Percentiles rank a stretch among this genome's conserved stretches.
Conservation (phyloP, 1,140 invertebrate genomes). For the Tribolium castaneum region DNA sequence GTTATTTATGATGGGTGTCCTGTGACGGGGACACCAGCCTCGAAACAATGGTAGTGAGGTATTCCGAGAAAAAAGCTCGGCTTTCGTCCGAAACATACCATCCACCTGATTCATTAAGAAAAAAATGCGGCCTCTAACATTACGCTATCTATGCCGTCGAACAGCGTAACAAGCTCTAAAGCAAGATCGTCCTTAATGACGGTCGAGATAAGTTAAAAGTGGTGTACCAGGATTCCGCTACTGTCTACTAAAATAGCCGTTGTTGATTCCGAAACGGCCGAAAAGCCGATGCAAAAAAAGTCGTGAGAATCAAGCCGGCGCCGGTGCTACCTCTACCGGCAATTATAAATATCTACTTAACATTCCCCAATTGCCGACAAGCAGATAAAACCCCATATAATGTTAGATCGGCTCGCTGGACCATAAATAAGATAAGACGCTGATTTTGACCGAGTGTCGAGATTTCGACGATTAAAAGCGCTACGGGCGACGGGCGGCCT, state of each 20-base stretch:
- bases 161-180: constrained; percentile 52
- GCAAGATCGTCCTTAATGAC: constrained; percentile 60
- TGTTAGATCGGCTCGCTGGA: constrained; percentile 55
- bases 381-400: constrained; percentile 53
- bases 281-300: constrained; percentile 39
- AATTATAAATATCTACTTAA: constrained; percentile 60
- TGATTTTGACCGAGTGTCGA: constrained; percentile 60
- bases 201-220: constrained; percentile 60
- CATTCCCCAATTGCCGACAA: constrained; percentile 55
- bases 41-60: not conserved
- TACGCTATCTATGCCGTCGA: constrained; percentile 52
- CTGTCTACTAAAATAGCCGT: constrained; percentile 42
- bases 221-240: constrained; percentile 59
- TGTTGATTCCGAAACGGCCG: constrained; percentile 36
- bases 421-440: constrained; percentile 58
- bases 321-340: constrained; percentile 49
- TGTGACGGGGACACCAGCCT: not conserved
- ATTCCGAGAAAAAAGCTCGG: constrained; percentile 45
- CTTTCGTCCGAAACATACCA: constrained; percentile 50
- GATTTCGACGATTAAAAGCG: constrained; percentile 54
- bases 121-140: constrained; percentile 54
- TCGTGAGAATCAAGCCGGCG: constrained; percentile 46
- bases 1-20: not conserved
- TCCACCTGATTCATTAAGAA: constrained; percentile 52
- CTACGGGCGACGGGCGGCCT: constrained; percentile 43